Evolutionary conservation across 2,113 vertebrate species (phyloP).

Genomic region (Semicossyphus pulcher): DNA sequence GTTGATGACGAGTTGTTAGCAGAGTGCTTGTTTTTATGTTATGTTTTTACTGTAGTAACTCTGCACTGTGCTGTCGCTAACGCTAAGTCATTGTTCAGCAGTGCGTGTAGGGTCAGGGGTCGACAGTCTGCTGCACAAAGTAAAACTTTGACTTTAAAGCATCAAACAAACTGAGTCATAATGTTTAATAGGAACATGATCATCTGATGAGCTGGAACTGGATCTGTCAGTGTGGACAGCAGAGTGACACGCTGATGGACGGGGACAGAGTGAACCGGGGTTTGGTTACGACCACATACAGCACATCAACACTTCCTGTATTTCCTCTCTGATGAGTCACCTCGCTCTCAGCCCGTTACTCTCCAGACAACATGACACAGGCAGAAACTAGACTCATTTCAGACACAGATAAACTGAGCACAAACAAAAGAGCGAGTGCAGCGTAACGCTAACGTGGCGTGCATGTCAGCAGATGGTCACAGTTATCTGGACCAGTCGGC

Average conservation of each 20-base stretch:
- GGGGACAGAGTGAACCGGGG: slow-evolving; percentile 54
- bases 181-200: background rate
- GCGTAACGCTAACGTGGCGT: slow-evolving; percentile 44
- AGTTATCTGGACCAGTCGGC: slow-evolving; percentile 29
- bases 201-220: background rate
- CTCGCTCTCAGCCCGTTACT: background rate
- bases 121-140: background rate
- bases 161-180: background rate
- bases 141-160: background rate
- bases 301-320: background rate
- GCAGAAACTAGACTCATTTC: background rate
- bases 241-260: slow-evolving; percentile 62
- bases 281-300: slow-evolving; percentile 55
- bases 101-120: too few relatives aligned
- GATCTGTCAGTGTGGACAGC: slow-evolving; percentile 40
- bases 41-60: too few relatives aligned
- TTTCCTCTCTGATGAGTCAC: slow-evolving; percentile 20
- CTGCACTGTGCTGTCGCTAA: too few relatives aligned
- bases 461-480: slow-evolving; percentile 56
- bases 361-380: slow-evolving; percentile 22
- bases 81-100: too few relatives aligned
- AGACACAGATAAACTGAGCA: background rate
- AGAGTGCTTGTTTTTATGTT: too few relatives aligned
- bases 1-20: too few relatives aligned
- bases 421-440: slow-evolving; percentile 31